A percentile compares a stretch with the other conserved stretches of the same genome.
Evolutionary conservation across 23 tunicate species (phyloP).

Genomic region (Halocynthia aurantium): DNA sequence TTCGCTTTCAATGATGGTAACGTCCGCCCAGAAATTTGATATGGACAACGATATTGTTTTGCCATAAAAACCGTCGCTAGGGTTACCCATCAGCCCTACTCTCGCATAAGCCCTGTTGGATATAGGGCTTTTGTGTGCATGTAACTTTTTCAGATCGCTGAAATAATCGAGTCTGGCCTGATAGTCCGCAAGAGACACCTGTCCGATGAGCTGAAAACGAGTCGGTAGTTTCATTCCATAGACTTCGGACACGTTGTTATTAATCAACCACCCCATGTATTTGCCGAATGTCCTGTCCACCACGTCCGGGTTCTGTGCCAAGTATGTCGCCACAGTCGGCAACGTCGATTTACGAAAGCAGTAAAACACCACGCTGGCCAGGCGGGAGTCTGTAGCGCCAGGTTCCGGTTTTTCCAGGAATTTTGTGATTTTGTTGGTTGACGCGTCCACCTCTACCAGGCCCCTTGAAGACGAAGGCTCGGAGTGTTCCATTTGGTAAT

Average conservation of each 20-base stretch:
- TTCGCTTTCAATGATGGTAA: constrained; percentile 69
- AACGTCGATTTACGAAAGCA: constrained; percentile 55
- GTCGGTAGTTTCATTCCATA: constrained; percentile 95
- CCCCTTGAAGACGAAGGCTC: constrained; percentile 72
- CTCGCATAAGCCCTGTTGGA: constrained; percentile 83
- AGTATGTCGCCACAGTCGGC: constrained; percentile 33
- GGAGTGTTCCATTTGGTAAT: constrained; percentile 78
- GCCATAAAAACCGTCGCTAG: constrained; percentile 94
- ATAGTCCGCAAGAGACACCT: constrained; percentile 68
- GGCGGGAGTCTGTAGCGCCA: constrained; percentile 44
- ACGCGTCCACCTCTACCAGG: constrained; percentile 75
- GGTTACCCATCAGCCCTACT: constrained; percentile 91
- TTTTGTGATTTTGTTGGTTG: constrained; percentile 54
- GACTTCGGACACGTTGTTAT: constrained; percentile 36
- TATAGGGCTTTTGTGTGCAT: constrained; percentile 18
- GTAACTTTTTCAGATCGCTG: constrained; percentile 24
- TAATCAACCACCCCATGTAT: constrained; percentile 90
- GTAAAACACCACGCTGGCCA: constrained; percentile 91
- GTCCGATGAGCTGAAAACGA: constrained; percentile 83
- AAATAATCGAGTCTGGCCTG: constrained; percentile 60
- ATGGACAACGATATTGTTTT: constrained; percentile 93
- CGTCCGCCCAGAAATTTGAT: constrained; percentile 91
- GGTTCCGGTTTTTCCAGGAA: constrained; percentile 75
- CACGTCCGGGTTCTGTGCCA: constrained; percentile 7
- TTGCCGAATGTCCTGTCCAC: constrained; percentile 66